Conservation (phyloP, 2,888 invertebrate species). For the Hypercompe scribonia region DNA sequence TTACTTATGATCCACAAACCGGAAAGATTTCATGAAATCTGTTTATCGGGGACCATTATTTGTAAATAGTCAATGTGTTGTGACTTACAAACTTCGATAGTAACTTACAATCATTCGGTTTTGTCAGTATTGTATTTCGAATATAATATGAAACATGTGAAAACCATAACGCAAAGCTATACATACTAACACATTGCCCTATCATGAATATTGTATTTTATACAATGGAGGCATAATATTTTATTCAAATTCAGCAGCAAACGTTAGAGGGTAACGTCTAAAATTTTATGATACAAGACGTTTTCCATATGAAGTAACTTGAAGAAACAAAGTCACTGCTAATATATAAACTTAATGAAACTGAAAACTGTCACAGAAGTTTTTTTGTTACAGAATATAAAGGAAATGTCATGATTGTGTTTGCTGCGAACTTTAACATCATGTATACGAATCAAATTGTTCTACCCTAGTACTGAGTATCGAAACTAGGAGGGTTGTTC, state of each 20-base stretch:
- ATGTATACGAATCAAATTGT: not conserved
- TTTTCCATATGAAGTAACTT: slow-evolving; percentile 3
- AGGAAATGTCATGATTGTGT: not conserved
- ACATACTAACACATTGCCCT: slow-evolving; percentile 13
- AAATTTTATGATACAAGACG: slow-evolving; percentile 11
- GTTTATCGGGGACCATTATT: no score
- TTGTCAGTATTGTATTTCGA: not conserved
- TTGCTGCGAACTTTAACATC: not conserved
- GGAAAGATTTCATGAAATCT: no score
- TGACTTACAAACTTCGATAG: no score
- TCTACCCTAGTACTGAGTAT: no score
- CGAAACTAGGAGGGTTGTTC: no score
- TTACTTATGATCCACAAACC: not conserved
- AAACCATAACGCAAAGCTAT: slow-evolving; percentile 8
- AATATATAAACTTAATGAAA: not conserved
- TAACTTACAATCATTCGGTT: not conserved
- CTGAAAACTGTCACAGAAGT: not conserved
- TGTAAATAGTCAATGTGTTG: no score
- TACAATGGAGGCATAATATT: slow-evolving; percentile 11
- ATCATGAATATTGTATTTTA: slow-evolving; percentile 19
- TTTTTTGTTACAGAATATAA: not conserved
- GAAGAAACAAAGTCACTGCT: not conserved
- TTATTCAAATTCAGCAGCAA: slow-evolving; percentile 19
- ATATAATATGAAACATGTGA: slow-evolving; percentile 19
- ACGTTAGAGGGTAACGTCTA: slow-evolving; percentile 3